Evolutionary conservation across 2,888 invertebrate genomes (phyloP).

Genomic region (Schrankia costaestrigalis): DNA sequence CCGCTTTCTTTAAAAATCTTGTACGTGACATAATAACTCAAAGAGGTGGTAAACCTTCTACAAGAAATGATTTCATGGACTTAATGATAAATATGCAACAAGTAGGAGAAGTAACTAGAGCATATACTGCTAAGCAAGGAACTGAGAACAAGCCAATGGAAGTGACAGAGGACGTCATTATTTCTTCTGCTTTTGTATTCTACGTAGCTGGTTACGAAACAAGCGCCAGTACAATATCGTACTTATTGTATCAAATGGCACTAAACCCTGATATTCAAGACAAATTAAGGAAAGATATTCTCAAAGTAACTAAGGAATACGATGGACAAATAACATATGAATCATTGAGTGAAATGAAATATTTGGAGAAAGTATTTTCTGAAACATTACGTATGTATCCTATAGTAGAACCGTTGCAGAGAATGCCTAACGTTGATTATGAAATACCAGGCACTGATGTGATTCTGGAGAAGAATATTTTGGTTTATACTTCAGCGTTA

Average conservation of each 20-base stretch:
- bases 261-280: conserved; percentile 55
- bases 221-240: conserved; percentile 53
- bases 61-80: conserved; percentile 53
- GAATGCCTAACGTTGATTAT: conserved; percentile 49
- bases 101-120: conserved; percentile 30
- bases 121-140: conserved; percentile 15
- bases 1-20: conserved; percentile 36
- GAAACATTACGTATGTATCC: conserved; percentile 68
- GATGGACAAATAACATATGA: conserved; percentile 57
- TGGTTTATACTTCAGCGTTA: conserved; percentile 45
- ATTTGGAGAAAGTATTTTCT: conserved; percentile 55
- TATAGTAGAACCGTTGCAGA: conserved; percentile 53
- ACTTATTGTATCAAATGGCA: conserved; percentile 26
- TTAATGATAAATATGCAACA: conserved; percentile 44
- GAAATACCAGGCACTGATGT: conserved; percentile 52
- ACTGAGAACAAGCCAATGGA: conserved; percentile 22
- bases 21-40: conserved; percentile 34
- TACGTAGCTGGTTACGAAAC: conserved; percentile 65
- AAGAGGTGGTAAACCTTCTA: conserved; percentile 39
- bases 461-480: conserved; percentile 46
- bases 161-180: conserved; percentile 42
- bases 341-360: conserved; percentile 52
- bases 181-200: conserved; percentile 58
- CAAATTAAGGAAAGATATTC: conserved; percentile 47
- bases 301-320: conserved; percentile 39